phyloP scores from a whole-genome alignment of 2,797 vertebrate species.

The Tauraco hartlaubi region DNA sequence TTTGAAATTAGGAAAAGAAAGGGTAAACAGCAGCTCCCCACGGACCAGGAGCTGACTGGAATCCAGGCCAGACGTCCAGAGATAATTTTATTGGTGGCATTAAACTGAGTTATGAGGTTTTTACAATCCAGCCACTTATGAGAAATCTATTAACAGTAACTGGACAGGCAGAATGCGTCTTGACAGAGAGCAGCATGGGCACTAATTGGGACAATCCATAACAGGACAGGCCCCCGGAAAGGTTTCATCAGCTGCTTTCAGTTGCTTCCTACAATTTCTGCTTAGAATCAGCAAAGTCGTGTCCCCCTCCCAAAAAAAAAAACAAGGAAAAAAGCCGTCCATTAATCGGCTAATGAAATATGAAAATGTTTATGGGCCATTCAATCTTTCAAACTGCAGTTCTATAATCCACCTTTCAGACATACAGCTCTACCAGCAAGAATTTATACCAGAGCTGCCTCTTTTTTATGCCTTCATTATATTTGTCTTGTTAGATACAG shows the following conservation, averaged over 20 bases:
- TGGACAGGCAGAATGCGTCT: conserved; percentile 83
- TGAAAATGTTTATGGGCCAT: conserved; percentile 86
- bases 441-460: conserved; percentile 77
- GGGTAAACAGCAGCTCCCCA: conserved; percentile 43
- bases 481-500: conserved; percentile 70
- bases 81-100: conserved; percentile 85
- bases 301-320: neutral
- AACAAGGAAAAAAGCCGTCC: conserved; percentile 73
- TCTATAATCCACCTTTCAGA: conserved; percentile 84
- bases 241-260: conserved; percentile 74
- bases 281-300: conserved; percentile 82
- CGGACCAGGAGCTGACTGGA: conserved; percentile 50
- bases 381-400: conserved; percentile 83
- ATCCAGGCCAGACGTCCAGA: conserved; percentile 76
- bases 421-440: conserved; percentile 73
- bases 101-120: conserved; percentile 86
- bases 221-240: conserved; percentile 73
- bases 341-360: conserved; percentile 91
- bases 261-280: conserved; percentile 78
- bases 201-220: conserved; percentile 87
- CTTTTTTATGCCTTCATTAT: conserved; percentile 60
- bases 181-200: conserved; percentile 79
- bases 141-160: conserved; percentile 88
- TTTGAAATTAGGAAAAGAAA: conserved; percentile 14
- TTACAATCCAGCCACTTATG: conserved; percentile 86